Evolutionary conservation across 2,113 vertebrate genomes (phyloP).

Genomic region (Euleptes europaea): DNA sequence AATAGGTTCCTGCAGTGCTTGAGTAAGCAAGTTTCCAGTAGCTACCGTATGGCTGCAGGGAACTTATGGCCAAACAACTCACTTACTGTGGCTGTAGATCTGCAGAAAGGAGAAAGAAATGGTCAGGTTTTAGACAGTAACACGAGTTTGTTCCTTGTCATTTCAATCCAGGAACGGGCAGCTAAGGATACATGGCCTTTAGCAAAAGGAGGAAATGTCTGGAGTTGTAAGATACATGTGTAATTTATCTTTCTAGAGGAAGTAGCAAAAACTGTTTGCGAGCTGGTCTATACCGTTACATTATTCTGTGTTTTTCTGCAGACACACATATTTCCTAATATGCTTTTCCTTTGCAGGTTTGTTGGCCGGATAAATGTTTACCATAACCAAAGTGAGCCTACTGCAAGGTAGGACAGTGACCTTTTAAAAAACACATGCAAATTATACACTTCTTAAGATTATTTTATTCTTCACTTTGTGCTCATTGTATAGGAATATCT

Average conservation of each 20-base stretch:
- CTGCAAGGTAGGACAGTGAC: constrained; percentile 82
- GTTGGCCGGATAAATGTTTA: constrained; percentile 96
- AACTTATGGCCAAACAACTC: no score
- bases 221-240: neutral
- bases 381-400: constrained; percentile 85
- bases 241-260: neutral
- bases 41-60: no score
- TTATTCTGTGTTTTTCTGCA: neutral
- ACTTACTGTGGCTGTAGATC: no score
- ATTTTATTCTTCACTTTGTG: neutral
- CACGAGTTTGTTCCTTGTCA: neutral
- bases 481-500: neutral
- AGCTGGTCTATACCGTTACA: neutral
- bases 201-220: neutral
- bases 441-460: neutral
- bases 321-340: neutral
- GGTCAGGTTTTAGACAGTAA: neutral
- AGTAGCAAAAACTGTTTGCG: neutral
- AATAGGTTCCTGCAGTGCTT: no score
- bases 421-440: neutral
- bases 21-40: no score
- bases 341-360: constrained; percentile 79
- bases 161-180: neutral
- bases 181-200: neutral
- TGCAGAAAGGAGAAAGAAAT: neutral